phyloP scores from a whole-genome alignment of 2,888 invertebrate species.

The Sussaba pulchella region DNA sequence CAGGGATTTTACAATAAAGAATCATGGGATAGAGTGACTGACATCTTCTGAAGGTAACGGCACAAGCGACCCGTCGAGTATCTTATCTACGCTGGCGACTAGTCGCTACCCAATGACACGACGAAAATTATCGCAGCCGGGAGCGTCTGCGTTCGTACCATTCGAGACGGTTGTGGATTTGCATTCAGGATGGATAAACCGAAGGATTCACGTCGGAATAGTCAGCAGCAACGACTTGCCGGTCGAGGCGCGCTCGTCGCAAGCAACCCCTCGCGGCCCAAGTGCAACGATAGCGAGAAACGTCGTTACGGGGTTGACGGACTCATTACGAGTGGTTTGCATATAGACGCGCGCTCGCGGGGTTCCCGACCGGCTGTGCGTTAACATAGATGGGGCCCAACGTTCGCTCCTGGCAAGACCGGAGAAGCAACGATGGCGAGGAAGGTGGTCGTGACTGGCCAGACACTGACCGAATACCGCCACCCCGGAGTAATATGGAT shows the following conservation, averaged over 20 bases:
- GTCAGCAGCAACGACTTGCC: conserved; percentile 66
- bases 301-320: conserved; percentile 83
- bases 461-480: conserved; percentile 81
- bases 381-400: no score
- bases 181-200: conserved; percentile 78
- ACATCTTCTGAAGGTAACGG: conserved; percentile 16
- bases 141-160: conserved; percentile 19
- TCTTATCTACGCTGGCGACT: conserved; percentile 14
- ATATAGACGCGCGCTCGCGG: conserved; percentile 78
- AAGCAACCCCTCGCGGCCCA: conserved; percentile 70
- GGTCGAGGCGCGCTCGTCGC: conserved; percentile 58
- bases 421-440: conserved; percentile 24
- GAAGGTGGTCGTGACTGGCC: conserved; percentile 55
- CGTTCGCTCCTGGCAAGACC: conserved; percentile 35
- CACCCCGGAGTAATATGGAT: conserved; percentile 82
- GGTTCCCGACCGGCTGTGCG: conserved; percentile 69
- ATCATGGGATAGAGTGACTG: background rate
- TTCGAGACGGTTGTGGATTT: conserved; percentile 69
- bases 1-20: background rate
- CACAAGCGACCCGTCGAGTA: conserved; percentile 12
- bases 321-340: conserved; percentile 84
- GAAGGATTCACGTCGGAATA: conserved; percentile 79
- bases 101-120: conserved; percentile 55
- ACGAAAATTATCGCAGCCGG: conserved; percentile 41
- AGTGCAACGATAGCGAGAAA: conserved; percentile 83